A percentile compares a stretch with the other conserved stretches of the same genome.
phyloP scores from a whole-genome alignment of 2,888 invertebrate genomes.

The Drosophila paracracens region DNA sequence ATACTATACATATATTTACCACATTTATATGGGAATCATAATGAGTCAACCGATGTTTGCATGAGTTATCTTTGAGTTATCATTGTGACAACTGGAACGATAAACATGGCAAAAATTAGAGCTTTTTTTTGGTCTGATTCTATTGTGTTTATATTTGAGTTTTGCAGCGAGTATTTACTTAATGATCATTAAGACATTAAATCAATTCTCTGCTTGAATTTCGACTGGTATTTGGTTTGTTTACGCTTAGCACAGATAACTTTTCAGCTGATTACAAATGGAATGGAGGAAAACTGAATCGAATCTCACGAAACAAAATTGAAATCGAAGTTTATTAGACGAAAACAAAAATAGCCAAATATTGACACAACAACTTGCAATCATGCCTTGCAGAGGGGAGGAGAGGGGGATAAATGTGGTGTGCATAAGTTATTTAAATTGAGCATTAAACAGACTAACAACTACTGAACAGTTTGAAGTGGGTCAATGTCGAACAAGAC shows the following conservation, averaged over 20 bases:
- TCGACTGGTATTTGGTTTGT: slow-evolving; percentile 20
- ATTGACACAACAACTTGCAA: slow-evolving; percentile 22
- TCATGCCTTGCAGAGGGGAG: neutral
- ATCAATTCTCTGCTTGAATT: neutral
- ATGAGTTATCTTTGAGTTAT: slow-evolving; percentile 9
- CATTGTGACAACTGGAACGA: slow-evolving; percentile 26
- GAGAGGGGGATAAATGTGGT: neutral
- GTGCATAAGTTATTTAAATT: slow-evolving; percentile 1
- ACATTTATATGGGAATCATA: neutral
- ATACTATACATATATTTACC: neutral
- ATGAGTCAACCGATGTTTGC: neutral
- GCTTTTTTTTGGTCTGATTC: neutral
- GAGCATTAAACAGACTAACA: neutral
- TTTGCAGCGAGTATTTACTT: neutral
- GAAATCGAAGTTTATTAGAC: slow-evolving; percentile 14
- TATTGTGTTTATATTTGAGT: slow-evolving; percentile 13
- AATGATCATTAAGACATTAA: neutral
- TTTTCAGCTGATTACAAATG: slow-evolving; percentile 8
- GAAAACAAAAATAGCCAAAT: slow-evolving; percentile 21
- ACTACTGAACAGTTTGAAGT: slow-evolving; percentile 11
- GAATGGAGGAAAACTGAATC: neutral
- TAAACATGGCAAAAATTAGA: slow-evolving; percentile 33
- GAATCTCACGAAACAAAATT: neutral
- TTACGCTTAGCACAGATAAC: slow-evolving; percentile 11
- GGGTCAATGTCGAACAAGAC: slow-evolving; percentile 49